Conservation (phyloP, 2,113 vertebrate species). For the Sceloporus tristichus region DNA sequence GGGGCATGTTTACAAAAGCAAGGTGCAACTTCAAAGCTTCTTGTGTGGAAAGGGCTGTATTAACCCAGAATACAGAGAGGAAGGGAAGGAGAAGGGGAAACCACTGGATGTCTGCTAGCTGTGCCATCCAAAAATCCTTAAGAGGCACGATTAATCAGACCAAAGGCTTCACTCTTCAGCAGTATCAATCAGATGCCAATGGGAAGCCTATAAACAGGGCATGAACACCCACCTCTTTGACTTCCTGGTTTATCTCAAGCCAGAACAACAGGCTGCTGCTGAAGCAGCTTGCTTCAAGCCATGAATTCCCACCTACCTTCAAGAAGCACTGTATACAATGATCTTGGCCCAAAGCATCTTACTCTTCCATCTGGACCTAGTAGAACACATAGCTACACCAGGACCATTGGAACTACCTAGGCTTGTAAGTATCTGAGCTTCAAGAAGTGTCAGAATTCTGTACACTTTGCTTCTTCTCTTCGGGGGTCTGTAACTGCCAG, state of each 20-base stretch:
- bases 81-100: background rate
- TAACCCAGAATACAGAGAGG: background rate
- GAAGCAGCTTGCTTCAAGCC: background rate
- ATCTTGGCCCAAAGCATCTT: background rate
- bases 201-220: no score
- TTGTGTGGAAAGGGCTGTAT: background rate
- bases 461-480: background rate
- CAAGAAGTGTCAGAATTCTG: background rate
- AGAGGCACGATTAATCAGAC: no score
- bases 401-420: background rate
- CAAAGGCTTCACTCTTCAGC: no score
- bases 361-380: background rate
- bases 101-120: no score
- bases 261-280: background rate
- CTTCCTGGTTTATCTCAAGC: background rate
- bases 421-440: background rate
- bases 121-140: background rate
- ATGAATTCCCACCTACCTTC: background rate
- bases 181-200: no score
- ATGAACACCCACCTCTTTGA: background rate
- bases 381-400: background rate
- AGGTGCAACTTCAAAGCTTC: slow-evolving; percentile 26
- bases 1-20: background rate
- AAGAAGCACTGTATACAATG: background rate
- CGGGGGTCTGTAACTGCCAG: background rate